These are phyloP conservation scores for Lophura nycthemera DNA, from an alignment of 2,113 vertebrate species.

Conservation along the genomic window DNA sequence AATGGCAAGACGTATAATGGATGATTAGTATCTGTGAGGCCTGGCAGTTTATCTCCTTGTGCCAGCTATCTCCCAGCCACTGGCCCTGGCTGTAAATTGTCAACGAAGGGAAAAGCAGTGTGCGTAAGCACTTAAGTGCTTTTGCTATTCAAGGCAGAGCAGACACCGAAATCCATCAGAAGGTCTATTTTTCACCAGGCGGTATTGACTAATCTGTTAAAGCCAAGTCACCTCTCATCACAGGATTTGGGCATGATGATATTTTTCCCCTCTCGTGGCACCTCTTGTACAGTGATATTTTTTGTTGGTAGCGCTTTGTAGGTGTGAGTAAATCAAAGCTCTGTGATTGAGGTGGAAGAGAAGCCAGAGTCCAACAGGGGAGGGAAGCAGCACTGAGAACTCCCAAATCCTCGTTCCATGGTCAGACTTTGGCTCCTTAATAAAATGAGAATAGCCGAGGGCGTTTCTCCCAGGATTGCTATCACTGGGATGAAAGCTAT, in stretches of 20 bases:
- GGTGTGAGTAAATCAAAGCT: background rate
- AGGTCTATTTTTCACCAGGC: slow-evolving; percentile 22
- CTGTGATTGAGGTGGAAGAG: background rate
- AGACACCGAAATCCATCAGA: slow-evolving; percentile 13
- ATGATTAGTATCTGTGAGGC: background rate
- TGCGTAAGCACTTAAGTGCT: slow-evolving; percentile 8
- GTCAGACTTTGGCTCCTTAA: background rate
- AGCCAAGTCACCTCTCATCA: slow-evolving; percentile 15
- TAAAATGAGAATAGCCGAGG: background rate
- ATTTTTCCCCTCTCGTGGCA: background rate
- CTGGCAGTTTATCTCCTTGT: background rate
- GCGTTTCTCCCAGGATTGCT: background rate
- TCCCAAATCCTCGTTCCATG: background rate
- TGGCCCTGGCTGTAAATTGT: slow-evolving; percentile 13
- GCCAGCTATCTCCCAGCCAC: background rate
- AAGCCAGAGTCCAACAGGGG: background rate
- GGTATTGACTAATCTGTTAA: slow-evolving; percentile 15
- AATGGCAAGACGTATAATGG: background rate
- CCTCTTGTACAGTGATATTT: background rate
- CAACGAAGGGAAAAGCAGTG: background rate
- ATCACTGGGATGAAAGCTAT: background rate
- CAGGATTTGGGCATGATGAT: background rate
- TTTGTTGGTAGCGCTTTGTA: background rate
- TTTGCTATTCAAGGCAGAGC: slow-evolving; percentile 17
- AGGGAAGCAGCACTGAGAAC: background rate